A percentile compares a stretch with the other conserved stretches of the same genome.
These are phyloP conservation scores for Allobates femoralis DNA, from an alignment of 2,797 vertebrate species.

Conservation along the genomic window DNA sequence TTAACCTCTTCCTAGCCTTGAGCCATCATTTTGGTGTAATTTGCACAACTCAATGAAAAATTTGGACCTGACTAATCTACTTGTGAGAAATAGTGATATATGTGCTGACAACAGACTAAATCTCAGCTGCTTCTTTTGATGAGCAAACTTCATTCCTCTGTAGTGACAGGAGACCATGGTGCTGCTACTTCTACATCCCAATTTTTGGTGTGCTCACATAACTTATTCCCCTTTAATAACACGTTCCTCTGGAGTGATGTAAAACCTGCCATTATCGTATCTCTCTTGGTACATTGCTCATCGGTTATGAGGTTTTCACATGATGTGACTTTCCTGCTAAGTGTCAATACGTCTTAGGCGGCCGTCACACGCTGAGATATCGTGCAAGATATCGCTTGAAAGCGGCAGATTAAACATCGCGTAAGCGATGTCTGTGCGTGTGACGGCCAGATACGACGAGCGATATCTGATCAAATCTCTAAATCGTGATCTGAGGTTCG, in stretches of 20 bases:
- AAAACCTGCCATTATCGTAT: slow-evolving; percentile 17
- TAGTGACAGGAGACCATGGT: neutral
- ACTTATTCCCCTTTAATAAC: neutral
- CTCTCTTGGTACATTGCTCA: slow-evolving; percentile 11
- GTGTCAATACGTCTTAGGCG: slow-evolving; percentile 45
- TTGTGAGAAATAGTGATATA: neutral
- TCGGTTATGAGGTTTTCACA: slow-evolving; percentile 4
- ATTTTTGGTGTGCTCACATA: neutral
- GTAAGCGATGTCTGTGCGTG: too few species aligned
- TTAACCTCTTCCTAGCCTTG: too few species aligned
- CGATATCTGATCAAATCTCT: too few species aligned
- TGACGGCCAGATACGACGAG: too few species aligned
- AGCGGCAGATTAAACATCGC: too few species aligned
- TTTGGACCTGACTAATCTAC: too few species aligned
- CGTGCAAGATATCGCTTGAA: too few species aligned
- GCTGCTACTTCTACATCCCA: neutral
- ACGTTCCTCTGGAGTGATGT: neutral
- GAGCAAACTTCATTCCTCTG: neutral
- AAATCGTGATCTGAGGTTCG: too few species aligned
- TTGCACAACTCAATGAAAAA: too few species aligned
- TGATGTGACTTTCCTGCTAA: slow-evolving; percentile 16
- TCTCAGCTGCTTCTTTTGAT: neutral
- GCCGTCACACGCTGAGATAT: too few species aligned
- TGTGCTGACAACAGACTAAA: neutral
- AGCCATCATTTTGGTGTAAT: too few species aligned